Percentiles rank a stretch among this genome's conserved stretches.
Conservation (phyloP, 2,797 vertebrate genomes). For the Diplodus sargus region DNA sequence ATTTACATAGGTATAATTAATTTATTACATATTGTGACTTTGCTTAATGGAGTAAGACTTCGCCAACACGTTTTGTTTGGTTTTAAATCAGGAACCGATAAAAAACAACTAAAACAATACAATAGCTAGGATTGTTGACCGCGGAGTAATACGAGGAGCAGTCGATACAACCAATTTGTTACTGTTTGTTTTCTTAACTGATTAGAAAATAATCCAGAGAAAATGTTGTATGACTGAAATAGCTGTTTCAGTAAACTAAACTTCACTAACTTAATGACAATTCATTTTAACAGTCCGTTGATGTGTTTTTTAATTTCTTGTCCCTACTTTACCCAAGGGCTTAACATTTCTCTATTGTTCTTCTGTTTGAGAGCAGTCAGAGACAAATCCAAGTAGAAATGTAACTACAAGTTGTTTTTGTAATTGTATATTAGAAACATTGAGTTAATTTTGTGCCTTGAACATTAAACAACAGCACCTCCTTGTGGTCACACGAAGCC, state of each 20-base stretch:
- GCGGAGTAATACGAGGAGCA: background rate
- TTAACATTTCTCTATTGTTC: background rate
- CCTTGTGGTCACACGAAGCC: conserved; percentile 37
- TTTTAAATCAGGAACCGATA: background rate
- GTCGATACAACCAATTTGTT: no score
- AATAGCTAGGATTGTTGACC: background rate
- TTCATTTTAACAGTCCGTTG: no score
- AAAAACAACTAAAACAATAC: no score
- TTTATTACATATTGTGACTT: background rate
- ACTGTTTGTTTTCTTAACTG: no score
- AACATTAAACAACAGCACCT: conserved; percentile 22
- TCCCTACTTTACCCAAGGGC: no score
- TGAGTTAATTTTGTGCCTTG: background rate
- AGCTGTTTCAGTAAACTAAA: background rate
- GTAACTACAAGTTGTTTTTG: background rate
- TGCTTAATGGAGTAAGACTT: no score
- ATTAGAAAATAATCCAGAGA: background rate
- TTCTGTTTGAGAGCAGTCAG: background rate
- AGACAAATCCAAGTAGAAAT: background rate
- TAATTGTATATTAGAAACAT: background rate
- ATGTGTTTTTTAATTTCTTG: background rate
- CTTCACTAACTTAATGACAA: background rate
- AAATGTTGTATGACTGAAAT: background rate
- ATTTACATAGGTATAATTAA: background rate
- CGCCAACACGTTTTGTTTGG: no score